Conservation (phyloP, 2,113 vertebrate genomes). For the Pachycephala philippinensis region DNA sequence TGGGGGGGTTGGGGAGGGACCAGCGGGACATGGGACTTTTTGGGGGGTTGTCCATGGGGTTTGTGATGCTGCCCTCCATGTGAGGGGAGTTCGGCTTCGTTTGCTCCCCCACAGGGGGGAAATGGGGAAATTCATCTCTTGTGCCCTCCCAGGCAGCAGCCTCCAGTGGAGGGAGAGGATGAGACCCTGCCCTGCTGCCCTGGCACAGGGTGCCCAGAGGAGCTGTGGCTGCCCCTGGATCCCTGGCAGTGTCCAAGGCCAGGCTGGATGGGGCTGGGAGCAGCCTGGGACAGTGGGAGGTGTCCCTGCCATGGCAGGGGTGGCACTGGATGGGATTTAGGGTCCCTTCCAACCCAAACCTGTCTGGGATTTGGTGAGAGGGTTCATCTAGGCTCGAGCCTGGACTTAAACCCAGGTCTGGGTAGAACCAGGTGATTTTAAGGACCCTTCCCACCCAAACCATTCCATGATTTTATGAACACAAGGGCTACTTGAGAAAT, state of each 20-base stretch:
- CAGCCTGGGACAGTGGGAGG: fast-evolving
- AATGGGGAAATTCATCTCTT: neutral
- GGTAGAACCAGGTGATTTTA: neutral
- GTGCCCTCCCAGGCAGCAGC: too few species aligned
- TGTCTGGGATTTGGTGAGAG: too few species aligned
- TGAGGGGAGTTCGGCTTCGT: fast-evolving
- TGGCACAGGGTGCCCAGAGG: neutral
- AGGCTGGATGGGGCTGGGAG: neutral
- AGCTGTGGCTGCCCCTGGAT: neutral
- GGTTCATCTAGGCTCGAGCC: neutral
- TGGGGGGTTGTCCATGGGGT: neutral
- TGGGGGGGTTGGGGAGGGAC: neutral
- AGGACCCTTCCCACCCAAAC: neutral
- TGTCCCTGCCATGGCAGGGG: neutral
- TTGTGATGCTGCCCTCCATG: neutral
- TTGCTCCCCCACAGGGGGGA: neutral
- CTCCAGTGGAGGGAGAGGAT: neutral
- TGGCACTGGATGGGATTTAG: neutral
- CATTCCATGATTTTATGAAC: neutral
- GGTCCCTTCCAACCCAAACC: neutral
- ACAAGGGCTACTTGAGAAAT: neutral
- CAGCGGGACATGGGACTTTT: neutral
- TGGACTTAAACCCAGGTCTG: neutral
- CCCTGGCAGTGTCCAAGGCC: neutral
- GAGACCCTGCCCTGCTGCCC: neutral